Evolutionary conservation across 1,140 invertebrate genomes (phyloP).

Genomic region (Eriosoma lanigerum): DNA sequence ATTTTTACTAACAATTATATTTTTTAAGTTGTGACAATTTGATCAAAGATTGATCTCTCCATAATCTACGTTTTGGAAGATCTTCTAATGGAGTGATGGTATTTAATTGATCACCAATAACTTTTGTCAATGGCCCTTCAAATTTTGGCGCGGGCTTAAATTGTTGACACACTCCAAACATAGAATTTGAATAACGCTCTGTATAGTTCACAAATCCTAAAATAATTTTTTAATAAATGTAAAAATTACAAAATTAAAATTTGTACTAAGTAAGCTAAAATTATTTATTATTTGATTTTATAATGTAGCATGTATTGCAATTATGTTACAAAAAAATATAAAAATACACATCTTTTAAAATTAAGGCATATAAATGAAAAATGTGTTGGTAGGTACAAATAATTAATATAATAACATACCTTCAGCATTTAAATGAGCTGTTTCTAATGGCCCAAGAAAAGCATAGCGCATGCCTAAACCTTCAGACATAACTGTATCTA

Average conservation of each 20-base stretch:
- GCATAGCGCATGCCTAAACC: slow-evolving; percentile 94
- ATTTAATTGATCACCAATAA: slow-evolving; percentile 66
- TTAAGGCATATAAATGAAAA: neutral
- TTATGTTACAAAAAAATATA: neutral
- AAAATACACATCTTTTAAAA: too few species aligned
- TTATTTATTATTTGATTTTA: too few species aligned
- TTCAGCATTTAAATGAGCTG: slow-evolving; percentile 91
- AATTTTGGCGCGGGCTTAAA: slow-evolving; percentile 75
- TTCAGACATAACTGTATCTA: slow-evolving; percentile 91
- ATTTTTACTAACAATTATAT: slow-evolving; percentile 59
- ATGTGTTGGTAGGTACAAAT: neutral
- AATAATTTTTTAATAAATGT: slow-evolving; percentile 43
- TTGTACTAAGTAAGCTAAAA: too few species aligned
- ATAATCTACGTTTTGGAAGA: slow-evolving; percentile 72
- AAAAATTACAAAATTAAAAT: neutral
- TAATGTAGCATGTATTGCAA: too few species aligned
- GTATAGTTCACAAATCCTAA: slow-evolving; percentile 71
- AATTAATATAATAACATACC: slow-evolving; percentile 63
- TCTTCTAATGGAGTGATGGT: slow-evolving; percentile 73
- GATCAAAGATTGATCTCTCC: slow-evolving; percentile 82
- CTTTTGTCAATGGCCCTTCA: slow-evolving; percentile 61
- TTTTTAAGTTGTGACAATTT: slow-evolving; percentile 80
- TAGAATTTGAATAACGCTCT: slow-evolving; percentile 76
- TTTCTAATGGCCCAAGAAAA: slow-evolving; percentile 91
- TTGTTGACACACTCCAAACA: slow-evolving; percentile 74